phyloP scores from a whole-genome alignment of 2,113 vertebrate genomes.

The Pseudopipra pipra region DNA sequence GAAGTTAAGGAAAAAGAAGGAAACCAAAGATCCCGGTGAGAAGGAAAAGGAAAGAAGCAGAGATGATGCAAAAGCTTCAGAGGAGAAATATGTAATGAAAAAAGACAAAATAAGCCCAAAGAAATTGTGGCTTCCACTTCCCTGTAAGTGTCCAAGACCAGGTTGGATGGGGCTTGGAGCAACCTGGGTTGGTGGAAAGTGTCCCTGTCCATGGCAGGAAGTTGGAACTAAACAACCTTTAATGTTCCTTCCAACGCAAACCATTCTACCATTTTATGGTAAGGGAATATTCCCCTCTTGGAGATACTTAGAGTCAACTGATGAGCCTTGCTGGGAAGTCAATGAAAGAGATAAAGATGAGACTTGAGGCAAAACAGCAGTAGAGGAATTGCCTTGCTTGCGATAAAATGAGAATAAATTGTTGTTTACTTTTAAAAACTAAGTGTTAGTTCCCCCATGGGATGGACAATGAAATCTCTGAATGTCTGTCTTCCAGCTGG shows the following conservation, averaged over 20 bases:
- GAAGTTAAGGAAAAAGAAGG: neutral
- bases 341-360: neutral
- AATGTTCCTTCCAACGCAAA: neutral
- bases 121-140: neutral
- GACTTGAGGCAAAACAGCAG: neutral
- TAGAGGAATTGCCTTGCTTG: neutral
- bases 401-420: neutral
- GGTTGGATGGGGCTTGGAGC: neutral
- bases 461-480: neutral
- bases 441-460: neutral
- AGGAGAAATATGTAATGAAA: neutral
- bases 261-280: neutral
- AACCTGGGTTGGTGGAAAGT: accelerated
- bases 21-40: neutral
- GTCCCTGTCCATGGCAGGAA: neutral
- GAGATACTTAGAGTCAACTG: neutral
- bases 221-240: accelerated
- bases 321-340: neutral
- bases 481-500: neutral
- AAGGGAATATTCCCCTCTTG: neutral
- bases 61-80: neutral
- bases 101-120: neutral
- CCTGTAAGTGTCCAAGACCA: neutral
- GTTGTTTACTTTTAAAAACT: neutral
- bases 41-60: neutral